Percentiles rank a stretch among this genome's conserved stretches.
phyloP scores from a whole-genome alignment of 2,113 vertebrate species.

The Nibea albiflora region DNA sequence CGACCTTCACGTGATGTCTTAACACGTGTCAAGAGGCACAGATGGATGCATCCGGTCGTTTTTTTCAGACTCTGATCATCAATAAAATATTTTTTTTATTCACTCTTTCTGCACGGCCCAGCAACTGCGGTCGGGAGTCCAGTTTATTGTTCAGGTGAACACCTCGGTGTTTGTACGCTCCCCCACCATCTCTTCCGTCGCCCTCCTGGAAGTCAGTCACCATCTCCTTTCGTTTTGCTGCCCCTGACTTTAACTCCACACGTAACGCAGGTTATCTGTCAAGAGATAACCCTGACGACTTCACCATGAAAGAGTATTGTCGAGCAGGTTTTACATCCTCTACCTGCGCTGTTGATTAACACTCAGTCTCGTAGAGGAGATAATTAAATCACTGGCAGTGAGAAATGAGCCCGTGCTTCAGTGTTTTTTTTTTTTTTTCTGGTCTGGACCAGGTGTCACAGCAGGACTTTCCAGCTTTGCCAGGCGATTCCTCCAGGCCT shows the following conservation, averaged over 20 bases:
- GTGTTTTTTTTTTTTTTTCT: not conserved
- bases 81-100: too few species aligned
- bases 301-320: not conserved
- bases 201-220: too few species aligned
- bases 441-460: not conserved
- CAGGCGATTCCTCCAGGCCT: constrained; percentile 11
- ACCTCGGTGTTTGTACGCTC: too few species aligned
- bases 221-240: too few species aligned
- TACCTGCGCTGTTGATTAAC: not conserved
- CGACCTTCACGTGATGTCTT: too few species aligned
- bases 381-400: constrained; percentile 7
- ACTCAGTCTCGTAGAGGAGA: constrained; percentile 3
- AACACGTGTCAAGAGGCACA: too few species aligned
- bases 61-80: too few species aligned
- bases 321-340: not conserved
- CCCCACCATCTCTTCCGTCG: too few species aligned
- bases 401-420: not conserved
- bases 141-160: too few species aligned
- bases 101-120: too few species aligned
- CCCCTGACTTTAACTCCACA: not conserved
- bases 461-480: not conserved
- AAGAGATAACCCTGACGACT: not conserved
- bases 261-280: not conserved
- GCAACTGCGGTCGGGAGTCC: too few species aligned
- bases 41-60: too few species aligned